These are phyloP conservation scores for Ahaetulla prasina DNA, from an alignment of 2,113 vertebrate genomes.

Conservation along the genomic window DNA sequence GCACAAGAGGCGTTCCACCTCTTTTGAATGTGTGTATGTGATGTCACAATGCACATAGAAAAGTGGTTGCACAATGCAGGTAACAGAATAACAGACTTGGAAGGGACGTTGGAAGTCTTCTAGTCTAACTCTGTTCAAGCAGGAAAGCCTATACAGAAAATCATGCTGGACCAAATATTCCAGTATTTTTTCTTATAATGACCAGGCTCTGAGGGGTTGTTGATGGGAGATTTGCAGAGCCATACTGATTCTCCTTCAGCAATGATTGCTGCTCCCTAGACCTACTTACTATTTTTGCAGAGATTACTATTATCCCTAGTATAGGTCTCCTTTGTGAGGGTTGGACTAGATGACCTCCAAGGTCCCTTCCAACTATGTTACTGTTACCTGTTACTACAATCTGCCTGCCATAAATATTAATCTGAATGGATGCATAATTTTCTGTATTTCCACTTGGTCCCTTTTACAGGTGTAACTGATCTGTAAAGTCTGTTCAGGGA, in stretches of 20 bases:
- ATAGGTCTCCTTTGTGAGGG: too few species aligned
- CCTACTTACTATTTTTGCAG: background rate
- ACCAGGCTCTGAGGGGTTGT: background rate
- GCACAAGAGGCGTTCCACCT: background rate
- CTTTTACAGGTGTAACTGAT: background rate
- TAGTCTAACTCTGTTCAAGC: too few species aligned
- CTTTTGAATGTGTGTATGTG: background rate
- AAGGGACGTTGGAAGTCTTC: too few species aligned
- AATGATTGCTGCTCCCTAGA: background rate
- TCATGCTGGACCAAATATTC: too few species aligned
- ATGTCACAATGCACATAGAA: background rate
- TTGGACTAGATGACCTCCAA: too few species aligned
- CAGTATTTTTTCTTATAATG: too few species aligned
- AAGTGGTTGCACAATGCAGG: background rate
- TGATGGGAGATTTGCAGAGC: background rate
- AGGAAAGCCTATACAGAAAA: too few species aligned
- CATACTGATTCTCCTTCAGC: background rate
- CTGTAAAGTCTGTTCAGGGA: background rate
- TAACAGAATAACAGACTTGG: too few species aligned
- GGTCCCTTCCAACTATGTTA: too few species aligned
- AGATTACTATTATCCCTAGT: too few species aligned
- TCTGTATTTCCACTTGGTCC: background rate
- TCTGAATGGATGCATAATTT: background rate
- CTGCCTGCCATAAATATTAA: background rate
- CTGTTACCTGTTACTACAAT: too few species aligned